Percentiles rank a stretch among this genome's conserved stretches.
Conservation (phyloP, 1,140 invertebrate genomes). For the Zaprionus nigranus region DNA sequence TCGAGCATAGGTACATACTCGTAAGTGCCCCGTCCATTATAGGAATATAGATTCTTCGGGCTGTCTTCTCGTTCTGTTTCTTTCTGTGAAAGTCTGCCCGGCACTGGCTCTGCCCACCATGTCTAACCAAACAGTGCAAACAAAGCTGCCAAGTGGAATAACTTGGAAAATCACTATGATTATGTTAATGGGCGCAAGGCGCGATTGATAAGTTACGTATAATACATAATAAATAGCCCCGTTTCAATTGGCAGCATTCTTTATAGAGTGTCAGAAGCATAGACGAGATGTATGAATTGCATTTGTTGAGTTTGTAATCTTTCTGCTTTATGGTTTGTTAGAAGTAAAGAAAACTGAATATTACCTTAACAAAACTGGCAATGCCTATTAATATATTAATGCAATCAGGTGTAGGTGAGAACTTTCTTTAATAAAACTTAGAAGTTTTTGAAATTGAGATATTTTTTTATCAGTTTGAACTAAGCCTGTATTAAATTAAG, state of each 20-base stretch:
- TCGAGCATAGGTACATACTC: constrained; percentile 1
- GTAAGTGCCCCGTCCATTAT: constrained; percentile 16
- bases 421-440: no score
- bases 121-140: constrained; percentile 15
- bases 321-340: not conserved
- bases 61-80: not conserved
- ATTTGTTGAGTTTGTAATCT: not conserved
- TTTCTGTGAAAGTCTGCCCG: constrained; percentile 2
- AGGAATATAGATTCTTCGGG: constrained; percentile 2
- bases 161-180: constrained; percentile 8
- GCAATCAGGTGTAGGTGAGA: not conserved
- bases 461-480: no score
- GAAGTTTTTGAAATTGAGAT: no score
- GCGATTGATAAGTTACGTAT: constrained; percentile 18
- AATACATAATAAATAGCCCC: constrained; percentile 8
- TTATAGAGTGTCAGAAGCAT: not conserved
- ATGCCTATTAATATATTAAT: not conserved
- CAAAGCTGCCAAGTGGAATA: constrained; percentile 15
- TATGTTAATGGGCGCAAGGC: not conserved
- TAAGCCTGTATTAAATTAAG: no score
- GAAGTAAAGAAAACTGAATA: not conserved
- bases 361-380: not conserved
- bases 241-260: constrained; percentile 5
- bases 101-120: not conserved
- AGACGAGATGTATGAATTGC: not conserved